Evolutionary conservation across 2,797 vertebrate genomes (phyloP).

Genomic region (Enteromius treurensis): DNA sequence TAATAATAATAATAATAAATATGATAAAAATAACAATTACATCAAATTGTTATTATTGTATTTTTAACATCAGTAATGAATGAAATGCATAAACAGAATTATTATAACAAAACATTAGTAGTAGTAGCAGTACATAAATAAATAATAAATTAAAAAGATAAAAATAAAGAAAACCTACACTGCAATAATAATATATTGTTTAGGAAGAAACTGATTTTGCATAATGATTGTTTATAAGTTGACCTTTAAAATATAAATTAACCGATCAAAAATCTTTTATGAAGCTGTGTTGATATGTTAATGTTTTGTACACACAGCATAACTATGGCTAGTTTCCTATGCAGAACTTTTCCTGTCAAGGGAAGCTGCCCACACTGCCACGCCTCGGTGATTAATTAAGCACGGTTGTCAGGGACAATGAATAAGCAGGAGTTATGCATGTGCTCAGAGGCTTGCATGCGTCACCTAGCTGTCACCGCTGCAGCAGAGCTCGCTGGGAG

Average conservation of each 20-base stretch:
- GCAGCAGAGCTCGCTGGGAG: constrained; percentile 55
- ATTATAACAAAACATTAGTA: not conserved
- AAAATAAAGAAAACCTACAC: not conserved
- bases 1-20: not conserved
- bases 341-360: constrained; percentile 38
- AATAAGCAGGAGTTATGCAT: constrained; percentile 47
- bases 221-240: not conserved
- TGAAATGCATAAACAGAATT: not conserved
- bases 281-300: not conserved
- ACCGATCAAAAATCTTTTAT: not conserved
- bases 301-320: not conserved
- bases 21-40: not conserved
- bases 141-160: not conserved
- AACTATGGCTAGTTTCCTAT: constrained; percentile 16
- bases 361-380: constrained; percentile 44
- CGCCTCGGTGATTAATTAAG: constrained; percentile 59
- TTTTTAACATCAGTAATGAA: not conserved
- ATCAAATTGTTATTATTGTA: not conserved
- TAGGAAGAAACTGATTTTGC: not conserved
- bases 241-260: not conserved
- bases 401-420: constrained; percentile 55
- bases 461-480: constrained; percentile 60
- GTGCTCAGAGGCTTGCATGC: constrained; percentile 58
- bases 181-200: not conserved
- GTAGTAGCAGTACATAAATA: not conserved